These are phyloP conservation scores for Pomacea maculata DNA, from an alignment of 1,140 invertebrate species.

Conservation along the genomic window DNA sequence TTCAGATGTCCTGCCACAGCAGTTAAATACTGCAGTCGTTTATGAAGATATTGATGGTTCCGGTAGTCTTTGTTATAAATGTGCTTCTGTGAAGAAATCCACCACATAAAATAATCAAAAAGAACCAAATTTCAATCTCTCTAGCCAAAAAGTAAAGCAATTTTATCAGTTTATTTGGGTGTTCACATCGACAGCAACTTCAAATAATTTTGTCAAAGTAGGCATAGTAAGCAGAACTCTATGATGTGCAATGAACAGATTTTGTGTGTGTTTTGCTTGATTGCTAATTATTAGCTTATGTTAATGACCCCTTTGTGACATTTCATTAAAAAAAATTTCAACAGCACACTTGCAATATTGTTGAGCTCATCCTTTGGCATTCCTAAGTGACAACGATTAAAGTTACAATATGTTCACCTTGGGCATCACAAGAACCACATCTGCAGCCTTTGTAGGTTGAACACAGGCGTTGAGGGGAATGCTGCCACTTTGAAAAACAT, in stretches of 20 bases:
- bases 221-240: too few species aligned
- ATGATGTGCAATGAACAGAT: too few species aligned
- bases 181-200: too few species aligned
- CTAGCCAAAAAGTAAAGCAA: neutral
- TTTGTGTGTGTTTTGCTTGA: too few species aligned
- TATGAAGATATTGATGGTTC: conserved; percentile 84
- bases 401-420: conserved; percentile 35
- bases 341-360: neutral
- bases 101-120: neutral
- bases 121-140: neutral
- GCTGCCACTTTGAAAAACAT: conserved; percentile 49
- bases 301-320: too few species aligned
- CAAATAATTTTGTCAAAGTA: too few species aligned
- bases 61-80: conserved; percentile 73
- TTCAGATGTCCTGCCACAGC: conserved; percentile 74
- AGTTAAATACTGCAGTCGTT: conserved; percentile 82
- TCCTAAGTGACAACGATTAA: neutral
- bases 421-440: conserved; percentile 53
- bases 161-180: too few species aligned
- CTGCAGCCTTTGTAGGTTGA: conserved; percentile 42
- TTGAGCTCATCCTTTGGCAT: neutral
- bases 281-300: too few species aligned
- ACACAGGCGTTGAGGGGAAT: conserved; percentile 39
- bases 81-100: conserved; percentile 43
- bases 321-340: too few species aligned